Evolutionary conservation across 37 sponge, comb jelly and placozoan genomes (phyloP).

Genomic region (Theonella swinhoei): DNA sequence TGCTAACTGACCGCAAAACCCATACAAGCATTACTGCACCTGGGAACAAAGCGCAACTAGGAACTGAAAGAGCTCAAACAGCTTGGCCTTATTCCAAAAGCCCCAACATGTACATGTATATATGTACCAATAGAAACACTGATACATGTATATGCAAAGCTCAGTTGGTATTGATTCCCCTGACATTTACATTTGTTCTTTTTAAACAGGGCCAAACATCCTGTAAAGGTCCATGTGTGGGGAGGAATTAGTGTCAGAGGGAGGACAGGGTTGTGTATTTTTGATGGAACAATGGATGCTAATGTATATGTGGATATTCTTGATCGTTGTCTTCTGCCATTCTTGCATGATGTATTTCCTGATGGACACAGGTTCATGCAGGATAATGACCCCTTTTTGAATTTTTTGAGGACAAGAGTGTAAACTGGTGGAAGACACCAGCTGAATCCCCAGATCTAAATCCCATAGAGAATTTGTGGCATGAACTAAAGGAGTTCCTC

Average conservation of each 20-base stretch:
- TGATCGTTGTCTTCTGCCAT: slow-evolving; percentile 17
- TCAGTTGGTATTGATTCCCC: no score
- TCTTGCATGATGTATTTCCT: slow-evolving; percentile 10
- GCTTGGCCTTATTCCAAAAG: no score
- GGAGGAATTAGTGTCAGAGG: slow-evolving; percentile 40
- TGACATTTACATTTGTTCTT: background rate
- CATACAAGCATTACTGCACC: no score
- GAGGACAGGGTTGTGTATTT: slow-evolving; percentile 31
- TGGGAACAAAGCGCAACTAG: no score
- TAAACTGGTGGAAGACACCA: slow-evolving; percentile 1
- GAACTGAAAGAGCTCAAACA: no score
- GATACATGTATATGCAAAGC: no score
- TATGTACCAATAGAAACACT: no score
- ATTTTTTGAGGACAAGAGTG: background rate
- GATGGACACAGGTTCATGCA: background rate
- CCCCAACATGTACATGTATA: background rate
- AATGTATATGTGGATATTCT: slow-evolving; percentile 17
- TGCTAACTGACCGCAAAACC: no score
- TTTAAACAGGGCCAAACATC: slow-evolving; percentile 37
- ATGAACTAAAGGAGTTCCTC: no score
- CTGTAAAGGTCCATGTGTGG: slow-evolving; percentile 49
- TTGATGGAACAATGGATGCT: slow-evolving; percentile 53
- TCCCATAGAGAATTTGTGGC: no score
- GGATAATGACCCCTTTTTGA: background rate
- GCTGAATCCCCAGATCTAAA: slow-evolving; percentile 4